phyloP scores from a whole-genome alignment of 2,797 vertebrate genomes.

The Trichosurus vulpecula region DNA sequence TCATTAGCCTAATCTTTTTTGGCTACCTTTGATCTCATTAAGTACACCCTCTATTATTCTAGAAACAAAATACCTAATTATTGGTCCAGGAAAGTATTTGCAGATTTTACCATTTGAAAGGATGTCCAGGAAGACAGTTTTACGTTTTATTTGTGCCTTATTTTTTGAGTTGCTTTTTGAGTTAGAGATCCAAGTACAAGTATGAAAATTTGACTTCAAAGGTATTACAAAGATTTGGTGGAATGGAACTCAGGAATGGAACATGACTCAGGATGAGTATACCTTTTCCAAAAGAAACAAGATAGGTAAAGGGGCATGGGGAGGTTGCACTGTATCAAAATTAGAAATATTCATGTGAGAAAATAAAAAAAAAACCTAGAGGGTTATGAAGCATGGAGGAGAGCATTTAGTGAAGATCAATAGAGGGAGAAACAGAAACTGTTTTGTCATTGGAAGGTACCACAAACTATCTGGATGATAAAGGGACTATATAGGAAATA shows the following conservation, averaged over 20 bases:
- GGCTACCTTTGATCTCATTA: not conserved
- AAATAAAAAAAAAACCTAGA: not conserved
- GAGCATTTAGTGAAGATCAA: not conserved
- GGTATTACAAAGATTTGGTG: not conserved
- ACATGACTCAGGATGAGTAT: not conserved
- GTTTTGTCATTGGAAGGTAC: not conserved
- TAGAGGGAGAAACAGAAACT: not conserved
- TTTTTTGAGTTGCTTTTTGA: not conserved
- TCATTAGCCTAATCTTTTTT: too few species aligned
- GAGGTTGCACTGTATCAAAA: not conserved
- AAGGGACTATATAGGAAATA: not conserved
- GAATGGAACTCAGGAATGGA: not conserved
- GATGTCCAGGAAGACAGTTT: too few species aligned
- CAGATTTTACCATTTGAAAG: conserved; percentile 40
- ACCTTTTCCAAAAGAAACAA: not conserved
- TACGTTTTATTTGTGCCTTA: too few species aligned
- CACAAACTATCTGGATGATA: not conserved
- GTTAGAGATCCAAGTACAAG: not conserved
- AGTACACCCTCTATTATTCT: not conserved
- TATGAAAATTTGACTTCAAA: not conserved
- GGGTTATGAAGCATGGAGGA: not conserved
- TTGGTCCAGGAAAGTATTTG: conserved; percentile 14
- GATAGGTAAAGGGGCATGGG: not conserved
- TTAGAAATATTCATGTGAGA: not conserved
- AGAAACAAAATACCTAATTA: conserved; percentile 14